Conservation (phyloP, 1,140 invertebrate genomes). For the Drosophila nigromelanica region DNA sequence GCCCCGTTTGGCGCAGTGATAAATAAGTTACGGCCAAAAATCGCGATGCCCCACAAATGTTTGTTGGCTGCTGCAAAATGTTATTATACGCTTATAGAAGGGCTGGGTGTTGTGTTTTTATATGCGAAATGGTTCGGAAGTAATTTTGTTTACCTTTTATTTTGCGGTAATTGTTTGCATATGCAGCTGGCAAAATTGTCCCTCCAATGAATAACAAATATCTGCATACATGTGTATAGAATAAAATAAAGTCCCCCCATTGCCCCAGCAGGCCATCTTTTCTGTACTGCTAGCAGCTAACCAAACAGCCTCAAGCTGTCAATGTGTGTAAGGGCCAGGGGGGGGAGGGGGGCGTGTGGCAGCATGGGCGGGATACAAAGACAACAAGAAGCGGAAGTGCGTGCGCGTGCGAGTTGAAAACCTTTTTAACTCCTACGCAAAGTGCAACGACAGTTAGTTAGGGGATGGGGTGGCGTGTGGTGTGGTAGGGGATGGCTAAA, state of each 20-base stretch:
- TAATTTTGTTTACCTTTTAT: constrained; percentile 82
- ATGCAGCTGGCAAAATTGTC: constrained; percentile 76
- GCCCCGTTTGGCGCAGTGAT: neutral
- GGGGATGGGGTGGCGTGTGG: neutral
- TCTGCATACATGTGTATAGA: neutral
- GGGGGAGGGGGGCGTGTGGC: neutral
- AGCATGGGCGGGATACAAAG: constrained; percentile 1
- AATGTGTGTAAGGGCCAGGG: constrained; percentile 1
- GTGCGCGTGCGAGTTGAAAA: constrained; percentile 61
- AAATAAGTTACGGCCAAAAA: constrained; percentile 3
- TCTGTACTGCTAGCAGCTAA: constrained; percentile 18
- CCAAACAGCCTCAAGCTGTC: constrained; percentile 56
- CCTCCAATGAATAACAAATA: constrained; percentile 63
- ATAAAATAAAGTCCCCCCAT: no score
- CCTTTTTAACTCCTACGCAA: constrained; percentile 51
- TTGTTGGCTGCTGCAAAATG: constrained; percentile 25
- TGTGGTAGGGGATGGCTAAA: neutral
- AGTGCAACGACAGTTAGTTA: constrained; percentile 29
- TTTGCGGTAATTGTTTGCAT: constrained; percentile 79
- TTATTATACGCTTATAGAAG: constrained; percentile 54
- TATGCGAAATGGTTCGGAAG: constrained; percentile 75
- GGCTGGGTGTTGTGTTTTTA: constrained; percentile 52
- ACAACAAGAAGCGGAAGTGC: constrained; percentile 75
- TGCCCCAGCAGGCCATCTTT: neutral
- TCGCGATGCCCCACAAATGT: constrained; percentile 1